Conservation (phyloP, 2,113 vertebrate genomes). For the Felis chaus region DNA sequence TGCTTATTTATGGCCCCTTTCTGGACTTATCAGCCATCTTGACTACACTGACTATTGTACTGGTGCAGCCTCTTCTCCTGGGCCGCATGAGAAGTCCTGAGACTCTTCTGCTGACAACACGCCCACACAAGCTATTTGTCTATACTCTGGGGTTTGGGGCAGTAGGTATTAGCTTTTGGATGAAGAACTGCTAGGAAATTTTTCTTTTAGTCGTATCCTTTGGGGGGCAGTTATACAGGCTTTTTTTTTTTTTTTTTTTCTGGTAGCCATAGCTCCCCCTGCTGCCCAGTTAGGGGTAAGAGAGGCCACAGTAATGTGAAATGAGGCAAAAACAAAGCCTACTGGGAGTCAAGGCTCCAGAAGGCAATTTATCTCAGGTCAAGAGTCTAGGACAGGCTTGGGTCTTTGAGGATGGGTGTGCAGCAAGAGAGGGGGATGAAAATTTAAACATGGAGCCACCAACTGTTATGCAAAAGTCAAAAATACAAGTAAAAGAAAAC, state of each 20-base stretch:
- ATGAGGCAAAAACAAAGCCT: background rate
- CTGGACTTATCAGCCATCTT: background rate
- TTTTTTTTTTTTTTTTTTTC: slow-evolving; percentile 30
- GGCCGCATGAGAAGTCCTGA: background rate
- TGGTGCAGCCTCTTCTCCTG: background rate
- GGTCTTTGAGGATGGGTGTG: background rate
- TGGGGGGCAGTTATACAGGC: slow-evolving; percentile 34
- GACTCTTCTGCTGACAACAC: background rate
- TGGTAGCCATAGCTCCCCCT: slow-evolving; percentile 66
- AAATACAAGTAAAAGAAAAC: background rate
- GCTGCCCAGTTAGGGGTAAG: slow-evolving; percentile 51
- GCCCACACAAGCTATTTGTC: background rate
- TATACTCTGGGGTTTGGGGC: background rate
- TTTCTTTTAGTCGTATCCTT: background rate
- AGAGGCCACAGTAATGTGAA: slow-evolving; percentile 16
- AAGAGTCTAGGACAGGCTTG: background rate
- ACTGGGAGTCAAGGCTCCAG: background rate
- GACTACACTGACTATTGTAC: background rate
- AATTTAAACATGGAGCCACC: background rate
- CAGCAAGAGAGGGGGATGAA: background rate
- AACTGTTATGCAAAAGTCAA: background rate
- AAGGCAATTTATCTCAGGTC: background rate
- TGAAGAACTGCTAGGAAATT: background rate
- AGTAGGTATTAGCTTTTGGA: background rate
- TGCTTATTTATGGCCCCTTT: background rate